A percentile compares a stretch with the other conserved stretches of the same genome.
Conservation (phyloP, 2,113 vertebrate species). For the Calonectris borealis region DNA sequence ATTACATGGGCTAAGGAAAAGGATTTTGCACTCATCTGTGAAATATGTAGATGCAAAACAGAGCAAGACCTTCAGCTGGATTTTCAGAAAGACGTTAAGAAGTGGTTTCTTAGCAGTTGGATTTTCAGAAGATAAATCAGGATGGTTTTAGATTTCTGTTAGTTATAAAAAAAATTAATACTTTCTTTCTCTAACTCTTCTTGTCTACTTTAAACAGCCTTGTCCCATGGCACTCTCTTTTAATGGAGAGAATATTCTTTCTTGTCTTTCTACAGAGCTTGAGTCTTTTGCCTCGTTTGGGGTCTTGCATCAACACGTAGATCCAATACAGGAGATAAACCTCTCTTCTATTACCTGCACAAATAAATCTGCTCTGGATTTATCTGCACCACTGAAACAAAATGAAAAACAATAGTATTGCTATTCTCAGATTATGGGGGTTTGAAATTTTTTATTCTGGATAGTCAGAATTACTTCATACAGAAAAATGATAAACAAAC, state of each 20-base stretch:
- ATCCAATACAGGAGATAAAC: neutral
- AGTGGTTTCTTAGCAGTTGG: neutral
- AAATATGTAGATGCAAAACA: neutral
- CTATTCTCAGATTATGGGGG: neutral
- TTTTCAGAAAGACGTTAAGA: neutral
- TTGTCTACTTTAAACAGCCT: neutral
- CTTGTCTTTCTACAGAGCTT: neutral
- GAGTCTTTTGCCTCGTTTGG: neutral
- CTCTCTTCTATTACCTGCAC: neutral
- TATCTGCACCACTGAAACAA: neutral
- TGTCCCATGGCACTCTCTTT: neutral
- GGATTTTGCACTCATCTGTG: neutral
- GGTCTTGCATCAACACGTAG: neutral
- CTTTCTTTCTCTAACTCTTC: neutral
- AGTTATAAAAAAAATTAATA: neutral
- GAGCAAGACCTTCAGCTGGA: neutral
- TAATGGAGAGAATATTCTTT: neutral
- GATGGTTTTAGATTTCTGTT: neutral
- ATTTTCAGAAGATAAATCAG: constrained; percentile 7
- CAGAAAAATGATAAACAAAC: neutral
- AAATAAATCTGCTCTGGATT: neutral
- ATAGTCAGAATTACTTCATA: neutral
- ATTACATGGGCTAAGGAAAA: neutral
- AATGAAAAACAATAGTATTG: neutral
- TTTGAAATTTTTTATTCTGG: neutral